Base-by-base conservation (phyloP, 2,888 invertebrate genomes). In the Operophtera brumata region DNA sequence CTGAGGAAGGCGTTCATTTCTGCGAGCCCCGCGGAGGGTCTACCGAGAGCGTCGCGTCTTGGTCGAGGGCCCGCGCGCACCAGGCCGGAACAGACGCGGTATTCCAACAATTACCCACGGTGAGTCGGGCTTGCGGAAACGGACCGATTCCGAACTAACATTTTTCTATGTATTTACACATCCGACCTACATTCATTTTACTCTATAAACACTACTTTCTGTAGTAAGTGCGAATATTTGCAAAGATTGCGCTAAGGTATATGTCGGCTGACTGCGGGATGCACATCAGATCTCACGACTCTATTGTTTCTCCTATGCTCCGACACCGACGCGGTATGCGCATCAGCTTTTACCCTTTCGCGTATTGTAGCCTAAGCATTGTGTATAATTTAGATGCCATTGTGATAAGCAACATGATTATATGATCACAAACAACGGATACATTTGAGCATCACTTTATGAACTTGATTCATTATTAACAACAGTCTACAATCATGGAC, bases 31-130 rank as follows among this genome's bases (percentile, higher is more conserved):
- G 78, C 77, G 66, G 84, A 84, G 84, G 86, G 86, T 80, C 80
- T 79, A 75, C 75, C 64, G 74, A 67, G 75, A 75, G 72, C 84
- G 84, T 75, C 71, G 78, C 84, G 84, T 75, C 71, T 78, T 84
- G 84, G 80, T 82, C 82, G 84, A 86, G 86, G 85, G 86, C 86
- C 80, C 83, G 80, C 77, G 86, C 70, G 73, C 87, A 86, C 66
- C 87, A 86, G 87, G 75, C 84, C 89, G 89, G 77, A 83, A 89
- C 88, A 84, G 74, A 78, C 80, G 80, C 78, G 76, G 80, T 84
- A 83, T 82, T 79, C 84, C 82, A 77, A 77, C 87, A 85, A 89
- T 88, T 87, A 88, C 86, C 83, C 85, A 84, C 86, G 84, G 71
- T 75, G 73, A 76, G 75, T 74, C 84, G 80, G 77, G 78, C 75